Percentiles rank a stretch among this genome's conserved stretches.
phyloP scores from a whole-genome alignment of 2,888 invertebrate species.

The Phasia obesa region DNA sequence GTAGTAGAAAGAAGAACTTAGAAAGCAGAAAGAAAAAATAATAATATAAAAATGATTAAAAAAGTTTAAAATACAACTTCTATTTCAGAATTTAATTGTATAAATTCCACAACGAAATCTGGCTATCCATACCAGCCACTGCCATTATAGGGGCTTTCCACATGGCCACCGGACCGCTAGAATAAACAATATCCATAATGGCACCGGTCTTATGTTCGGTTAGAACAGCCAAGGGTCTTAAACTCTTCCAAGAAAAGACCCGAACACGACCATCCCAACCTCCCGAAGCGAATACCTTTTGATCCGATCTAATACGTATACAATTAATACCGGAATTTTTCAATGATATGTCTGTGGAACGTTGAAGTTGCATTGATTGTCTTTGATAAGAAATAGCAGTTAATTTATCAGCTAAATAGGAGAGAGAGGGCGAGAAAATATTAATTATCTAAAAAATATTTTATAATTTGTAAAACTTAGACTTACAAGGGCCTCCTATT shows the following conservation, averaged over 20 bases:
- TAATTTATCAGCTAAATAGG: constrained; percentile 76
- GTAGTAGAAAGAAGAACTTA: no score
- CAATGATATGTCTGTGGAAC: constrained; percentile 84
- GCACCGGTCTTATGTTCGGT: constrained; percentile 88
- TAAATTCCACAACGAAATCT: constrained; percentile 91
- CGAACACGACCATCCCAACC: constrained; percentile 91
- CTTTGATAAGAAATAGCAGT: constrained; percentile 79
- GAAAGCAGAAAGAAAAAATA: constrained; percentile 2
- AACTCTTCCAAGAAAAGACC: constrained; percentile 90
- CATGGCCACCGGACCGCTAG: constrained; percentile 85
- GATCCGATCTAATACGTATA: constrained; percentile 87
- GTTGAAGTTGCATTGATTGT: constrained; percentile 82
- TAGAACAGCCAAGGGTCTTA: constrained; percentile 88
- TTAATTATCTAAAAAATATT: neutral
- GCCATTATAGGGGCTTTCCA: constrained; percentile 92
- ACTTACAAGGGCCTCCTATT: constrained; percentile 83
- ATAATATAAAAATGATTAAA: constrained; percentile 10
- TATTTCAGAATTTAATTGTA: constrained; percentile 84
- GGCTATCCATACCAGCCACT: constrained; percentile 88
- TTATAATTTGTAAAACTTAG: constrained; percentile 3
- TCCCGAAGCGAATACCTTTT: constrained; percentile 88
- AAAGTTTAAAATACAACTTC: constrained; percentile 41
- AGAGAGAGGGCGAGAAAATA: neutral
- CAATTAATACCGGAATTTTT: constrained; percentile 89
- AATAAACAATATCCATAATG: constrained; percentile 89